Base-by-base conservation (phyloP, 2,113 vertebrate genomes). In the Oxygymnocypris stewartii region DNA sequence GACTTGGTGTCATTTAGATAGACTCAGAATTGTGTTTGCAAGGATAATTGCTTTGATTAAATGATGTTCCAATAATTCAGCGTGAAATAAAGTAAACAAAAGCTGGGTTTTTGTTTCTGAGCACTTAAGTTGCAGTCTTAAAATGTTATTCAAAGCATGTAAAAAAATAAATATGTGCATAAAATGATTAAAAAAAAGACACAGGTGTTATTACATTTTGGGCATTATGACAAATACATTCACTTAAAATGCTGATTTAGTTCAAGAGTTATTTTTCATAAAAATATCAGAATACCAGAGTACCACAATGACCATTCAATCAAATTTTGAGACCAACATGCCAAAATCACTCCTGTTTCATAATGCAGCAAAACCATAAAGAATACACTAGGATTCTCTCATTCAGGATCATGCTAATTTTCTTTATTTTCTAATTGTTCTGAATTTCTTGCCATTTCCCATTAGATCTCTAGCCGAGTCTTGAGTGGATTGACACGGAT, bases 41-140 rank as follows among this genome's bases (percentile, higher is more conserved):
- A 47, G 47, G 12, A 47, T 47, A 47, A 11, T 4, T 3, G 4
- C 1, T 28, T 63, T 12, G 25, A 14, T 65, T 25, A 63, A n/a
- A 28, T 63, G n/a, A 12, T 37, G 13, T 0, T 3, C 92, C 93
- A 28, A 28, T 28, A 4, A 65, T 65, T 65, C 25, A 65, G 63
- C 2, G 2, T 28, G 25, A 65, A 65, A 65, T 65, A 65, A 65
- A 61, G 8, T 8, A 61, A n/a, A 23, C 57, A 25, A 63, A 63
- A 63, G 61, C 12, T 16, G 49, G 14, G 49, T 54, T 54, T 51
- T 54, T 47, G 23, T 8, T 28, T 51, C 49, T 51, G 49, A 1
- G 25, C 14, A 13, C n/a, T 63, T 65, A 28, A 28, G 13, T 31
- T 31, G 12, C 25, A 13, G 4, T 28, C 63, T 65, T 65, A 65